Conservation (phyloP, 2,797 vertebrate genomes). For the Acipenser transmontanus region DNA sequence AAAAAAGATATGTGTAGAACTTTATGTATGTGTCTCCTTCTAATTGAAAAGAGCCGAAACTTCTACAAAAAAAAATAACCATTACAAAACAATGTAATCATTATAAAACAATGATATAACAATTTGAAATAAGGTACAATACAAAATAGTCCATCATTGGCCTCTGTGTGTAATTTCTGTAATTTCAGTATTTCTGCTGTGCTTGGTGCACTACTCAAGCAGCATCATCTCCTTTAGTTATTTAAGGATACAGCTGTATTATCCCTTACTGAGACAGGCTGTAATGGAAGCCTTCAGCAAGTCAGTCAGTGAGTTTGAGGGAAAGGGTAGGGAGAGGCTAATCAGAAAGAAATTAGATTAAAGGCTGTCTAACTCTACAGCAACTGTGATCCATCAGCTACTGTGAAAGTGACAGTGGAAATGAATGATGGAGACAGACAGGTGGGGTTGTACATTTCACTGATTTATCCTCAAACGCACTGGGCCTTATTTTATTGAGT, state of each 20-base stretch:
- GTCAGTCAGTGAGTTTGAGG: slow-evolving; percentile 71
- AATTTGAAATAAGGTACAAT: too few relatives aligned
- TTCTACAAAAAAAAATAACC: too few relatives aligned
- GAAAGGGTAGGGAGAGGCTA: slow-evolving; percentile 88
- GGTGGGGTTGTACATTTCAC: slow-evolving; percentile 98
- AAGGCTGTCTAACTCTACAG: slow-evolving; percentile 99
- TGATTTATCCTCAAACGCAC: slow-evolving; percentile 90
- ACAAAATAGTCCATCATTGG: too few relatives aligned
- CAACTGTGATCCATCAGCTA: slow-evolving; percentile 98
- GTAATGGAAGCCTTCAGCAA: slow-evolving; percentile 50
- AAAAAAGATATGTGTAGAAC: too few relatives aligned
- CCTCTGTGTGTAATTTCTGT: too few relatives aligned
- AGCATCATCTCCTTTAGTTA: slow-evolving; percentile 23
- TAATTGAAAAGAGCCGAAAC: too few relatives aligned
- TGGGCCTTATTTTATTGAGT: slow-evolving; percentile 79
- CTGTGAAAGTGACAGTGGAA: slow-evolving; percentile 96
- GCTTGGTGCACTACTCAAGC: neutral
- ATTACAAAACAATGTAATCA: too few relatives aligned
- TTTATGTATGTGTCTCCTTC: too few relatives aligned
- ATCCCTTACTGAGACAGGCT: slow-evolving; percentile 54
- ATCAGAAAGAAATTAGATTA: slow-evolving; percentile 99
- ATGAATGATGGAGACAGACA: slow-evolving; percentile 99
- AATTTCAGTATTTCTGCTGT: neutral
- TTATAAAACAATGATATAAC: too few relatives aligned
- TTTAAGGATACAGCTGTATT: slow-evolving; percentile 57